A percentile compares a stretch with the other conserved stretches of the same genome.
phyloP scores from a whole-genome alignment of 2,797 vertebrate species.

The Echeneis naucrates region DNA sequence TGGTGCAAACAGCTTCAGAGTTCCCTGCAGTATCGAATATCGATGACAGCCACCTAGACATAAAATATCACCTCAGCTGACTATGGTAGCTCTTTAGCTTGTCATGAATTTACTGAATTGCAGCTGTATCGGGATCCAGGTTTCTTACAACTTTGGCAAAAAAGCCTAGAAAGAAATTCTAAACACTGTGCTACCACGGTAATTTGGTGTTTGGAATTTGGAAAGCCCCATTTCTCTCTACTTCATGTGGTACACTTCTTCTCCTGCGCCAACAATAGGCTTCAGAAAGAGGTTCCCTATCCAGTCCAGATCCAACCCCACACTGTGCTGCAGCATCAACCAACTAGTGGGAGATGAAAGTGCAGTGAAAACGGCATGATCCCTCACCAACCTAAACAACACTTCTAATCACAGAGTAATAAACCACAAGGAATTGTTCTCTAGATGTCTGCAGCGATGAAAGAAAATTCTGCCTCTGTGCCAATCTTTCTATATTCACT shows the following conservation, averaged over 20 bases:
- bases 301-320: not conserved
- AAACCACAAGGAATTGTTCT: slow-evolving; percentile 3
- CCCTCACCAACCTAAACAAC: not conserved
- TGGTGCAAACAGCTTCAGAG: not conserved
- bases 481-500: not conserved
- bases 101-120: not conserved
- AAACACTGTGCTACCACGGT: not conserved
- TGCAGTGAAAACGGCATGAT: not conserved
- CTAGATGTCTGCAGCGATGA: not conserved
- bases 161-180: too few relatives aligned
- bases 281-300: slow-evolving; percentile 5
- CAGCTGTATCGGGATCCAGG: not conserved
- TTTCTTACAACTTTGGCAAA: not conserved
- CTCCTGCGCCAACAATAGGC: not conserved
- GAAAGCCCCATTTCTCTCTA: not conserved
- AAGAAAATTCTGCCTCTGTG: not conserved
- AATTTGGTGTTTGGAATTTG: not conserved
- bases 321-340: not conserved
- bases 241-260: not conserved
- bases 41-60: not conserved
- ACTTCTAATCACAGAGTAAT: not conserved
- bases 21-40: not conserved
- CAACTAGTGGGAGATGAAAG: not conserved
- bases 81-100: not conserved
- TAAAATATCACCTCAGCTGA: not conserved